These are phyloP conservation scores for Balaeniceps rex DNA, from an alignment of 2,113 vertebrate species.

Conservation along the genomic window DNA sequence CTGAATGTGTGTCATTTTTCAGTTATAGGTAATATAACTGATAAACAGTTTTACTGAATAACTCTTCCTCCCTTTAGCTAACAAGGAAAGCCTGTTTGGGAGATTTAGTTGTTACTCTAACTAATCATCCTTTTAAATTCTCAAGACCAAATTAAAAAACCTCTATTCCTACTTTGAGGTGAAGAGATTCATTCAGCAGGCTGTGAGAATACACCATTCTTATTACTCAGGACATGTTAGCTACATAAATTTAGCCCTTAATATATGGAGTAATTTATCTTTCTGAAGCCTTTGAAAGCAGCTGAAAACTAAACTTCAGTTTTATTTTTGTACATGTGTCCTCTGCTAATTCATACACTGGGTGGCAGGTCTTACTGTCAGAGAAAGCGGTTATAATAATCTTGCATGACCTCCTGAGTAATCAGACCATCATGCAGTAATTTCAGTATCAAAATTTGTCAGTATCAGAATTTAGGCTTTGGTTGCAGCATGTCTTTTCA, in stretches of 20 bases:
- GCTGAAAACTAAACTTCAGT: neutral
- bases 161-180: neutral
- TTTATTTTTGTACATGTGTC: neutral
- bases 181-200: neutral
- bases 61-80: neutral
- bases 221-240: neutral
- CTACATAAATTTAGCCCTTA: neutral
- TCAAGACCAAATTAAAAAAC: neutral
- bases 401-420: neutral
- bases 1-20: neutral
- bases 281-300: neutral
- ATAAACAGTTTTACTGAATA: neutral
- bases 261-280: neutral
- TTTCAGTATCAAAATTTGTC: neutral
- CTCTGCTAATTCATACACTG: neutral
- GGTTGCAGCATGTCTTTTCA: neutral
- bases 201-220: neutral
- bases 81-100: neutral
- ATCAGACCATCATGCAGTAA: neutral
- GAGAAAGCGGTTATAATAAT: neutral
- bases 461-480: neutral
- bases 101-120: neutral
- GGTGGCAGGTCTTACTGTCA: neutral
- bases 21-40: neutral
- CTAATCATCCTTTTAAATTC: neutral